phyloP scores from a whole-genome alignment of 2,888 invertebrate species.

The Saturnia japonica region DNA sequence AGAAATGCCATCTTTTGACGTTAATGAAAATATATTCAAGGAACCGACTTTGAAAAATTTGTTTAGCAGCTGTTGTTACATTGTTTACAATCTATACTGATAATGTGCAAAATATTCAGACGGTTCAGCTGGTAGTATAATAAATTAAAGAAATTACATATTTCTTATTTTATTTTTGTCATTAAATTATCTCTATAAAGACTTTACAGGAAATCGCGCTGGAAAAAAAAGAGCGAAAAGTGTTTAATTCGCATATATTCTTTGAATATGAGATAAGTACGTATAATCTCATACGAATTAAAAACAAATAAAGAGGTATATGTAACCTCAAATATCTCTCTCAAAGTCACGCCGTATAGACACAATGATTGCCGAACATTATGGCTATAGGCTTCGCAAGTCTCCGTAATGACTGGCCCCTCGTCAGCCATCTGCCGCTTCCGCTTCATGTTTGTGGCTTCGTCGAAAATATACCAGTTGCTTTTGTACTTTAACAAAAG shows the following conservation, averaged over 20 bases:
- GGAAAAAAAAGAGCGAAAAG: too few relatives aligned
- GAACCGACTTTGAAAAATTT: too few relatives aligned
- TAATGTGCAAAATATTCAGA: too few relatives aligned
- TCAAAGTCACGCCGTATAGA: conserved; percentile 34
- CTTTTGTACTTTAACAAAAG: conserved; percentile 1
- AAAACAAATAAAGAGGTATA: conserved; percentile 22
- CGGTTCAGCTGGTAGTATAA: too few relatives aligned
- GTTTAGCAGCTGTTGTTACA: too few relatives aligned
- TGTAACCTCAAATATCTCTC: conserved; percentile 13
- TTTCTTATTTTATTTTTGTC: too few relatives aligned
- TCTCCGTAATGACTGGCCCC: conserved; percentile 19
- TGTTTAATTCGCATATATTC: not conserved
- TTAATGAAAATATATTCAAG: too few relatives aligned
- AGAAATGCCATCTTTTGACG: too few relatives aligned
- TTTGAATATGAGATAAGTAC: not conserved
- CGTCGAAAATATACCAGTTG: conserved; percentile 15
- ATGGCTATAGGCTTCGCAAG: conserved; percentile 29
- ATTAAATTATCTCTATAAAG: too few relatives aligned
- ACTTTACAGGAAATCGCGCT: too few relatives aligned
- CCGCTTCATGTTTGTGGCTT: conserved; percentile 33
- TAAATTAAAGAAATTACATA: too few relatives aligned
- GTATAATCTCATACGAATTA: conserved; percentile 9
- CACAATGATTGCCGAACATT: conserved; percentile 36
- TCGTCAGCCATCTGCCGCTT: conserved; percentile 34
- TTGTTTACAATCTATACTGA: too few relatives aligned